A percentile compares a stretch with the other conserved stretches of the same genome.
These are phyloP conservation scores for Myiozetetes cayanensis DNA, from an alignment of 2,113 vertebrate species.

Conservation along the genomic window DNA sequence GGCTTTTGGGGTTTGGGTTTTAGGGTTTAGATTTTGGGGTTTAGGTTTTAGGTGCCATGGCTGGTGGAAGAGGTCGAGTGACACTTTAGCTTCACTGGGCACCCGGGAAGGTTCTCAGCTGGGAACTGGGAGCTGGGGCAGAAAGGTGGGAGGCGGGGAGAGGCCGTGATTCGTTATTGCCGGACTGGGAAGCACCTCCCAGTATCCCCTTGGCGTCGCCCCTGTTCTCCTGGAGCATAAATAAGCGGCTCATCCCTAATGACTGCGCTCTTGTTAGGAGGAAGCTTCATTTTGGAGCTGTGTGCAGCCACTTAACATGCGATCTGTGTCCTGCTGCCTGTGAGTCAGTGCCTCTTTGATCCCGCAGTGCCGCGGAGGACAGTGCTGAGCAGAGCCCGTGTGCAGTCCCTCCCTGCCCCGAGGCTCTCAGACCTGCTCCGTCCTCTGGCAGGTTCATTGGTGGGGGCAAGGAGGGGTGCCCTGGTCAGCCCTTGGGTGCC, in stretches of 20 bases:
- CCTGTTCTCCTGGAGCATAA: neutral
- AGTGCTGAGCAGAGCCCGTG: neutral
- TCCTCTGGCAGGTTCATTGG: fast-evolving
- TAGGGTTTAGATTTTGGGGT: neutral
- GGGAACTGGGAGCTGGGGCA: neutral
- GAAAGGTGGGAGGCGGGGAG: neutral
- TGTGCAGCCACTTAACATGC: conserved; percentile 5
- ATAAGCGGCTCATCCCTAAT: neutral
- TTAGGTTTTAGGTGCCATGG: neutral
- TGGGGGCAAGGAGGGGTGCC: neutral
- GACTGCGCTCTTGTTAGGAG: neutral
- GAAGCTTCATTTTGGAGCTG: neutral
- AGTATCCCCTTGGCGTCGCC: neutral
- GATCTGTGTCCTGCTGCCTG: neutral
- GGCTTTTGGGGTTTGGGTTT: neutral
- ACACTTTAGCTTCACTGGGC: neutral
- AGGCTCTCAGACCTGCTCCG: neutral
- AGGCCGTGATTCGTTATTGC: neutral
- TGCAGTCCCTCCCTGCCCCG: neutral
- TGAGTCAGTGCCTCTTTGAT: neutral
- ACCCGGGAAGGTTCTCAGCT: neutral
- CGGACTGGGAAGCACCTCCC: neutral
- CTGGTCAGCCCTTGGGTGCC: neutral
- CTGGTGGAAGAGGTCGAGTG: neutral
- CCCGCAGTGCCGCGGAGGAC: neutral